phyloP scores from a whole-genome alignment of 2,113 vertebrate genomes.

The Cryptomyrus ogoouensis region DNA sequence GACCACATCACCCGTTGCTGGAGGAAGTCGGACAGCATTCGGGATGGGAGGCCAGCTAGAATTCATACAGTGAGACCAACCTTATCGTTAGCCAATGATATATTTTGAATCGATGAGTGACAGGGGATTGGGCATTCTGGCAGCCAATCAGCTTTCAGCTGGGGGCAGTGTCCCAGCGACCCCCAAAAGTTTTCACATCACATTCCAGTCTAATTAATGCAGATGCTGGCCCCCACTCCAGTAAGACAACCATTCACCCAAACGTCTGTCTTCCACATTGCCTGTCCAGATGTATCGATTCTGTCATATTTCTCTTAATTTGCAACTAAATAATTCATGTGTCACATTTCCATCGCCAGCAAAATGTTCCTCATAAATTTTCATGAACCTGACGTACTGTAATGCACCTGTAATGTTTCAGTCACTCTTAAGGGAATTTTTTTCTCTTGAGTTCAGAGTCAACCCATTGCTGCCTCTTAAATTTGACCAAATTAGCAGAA shows the following conservation, averaged over 20 bases:
- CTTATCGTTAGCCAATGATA: neutral
- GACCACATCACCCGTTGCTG: neutral
- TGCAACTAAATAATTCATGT: neutral
- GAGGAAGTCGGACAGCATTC: neutral
- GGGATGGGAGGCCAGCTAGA: neutral
- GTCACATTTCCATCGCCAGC: neutral
- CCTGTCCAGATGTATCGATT: neutral
- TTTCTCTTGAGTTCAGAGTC: neutral
- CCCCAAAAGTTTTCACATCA: neutral
- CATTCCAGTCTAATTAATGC: neutral
- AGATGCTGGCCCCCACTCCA: neutral
- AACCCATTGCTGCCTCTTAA: neutral
- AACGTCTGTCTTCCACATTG: neutral
- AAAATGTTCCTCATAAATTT: neutral
- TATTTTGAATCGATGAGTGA: neutral
- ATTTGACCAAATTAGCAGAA: neutral
- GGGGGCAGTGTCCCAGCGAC: neutral
- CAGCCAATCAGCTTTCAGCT: neutral
- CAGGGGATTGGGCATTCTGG: neutral
- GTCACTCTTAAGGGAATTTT: neutral
- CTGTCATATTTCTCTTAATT: neutral
- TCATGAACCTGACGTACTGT: neutral
- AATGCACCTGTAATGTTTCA: neutral
- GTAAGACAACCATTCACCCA: neutral
- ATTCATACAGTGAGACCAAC: neutral